Base-by-base conservation (phyloP, 1,140 invertebrate genomes). In the Formica exsecta region DNA sequence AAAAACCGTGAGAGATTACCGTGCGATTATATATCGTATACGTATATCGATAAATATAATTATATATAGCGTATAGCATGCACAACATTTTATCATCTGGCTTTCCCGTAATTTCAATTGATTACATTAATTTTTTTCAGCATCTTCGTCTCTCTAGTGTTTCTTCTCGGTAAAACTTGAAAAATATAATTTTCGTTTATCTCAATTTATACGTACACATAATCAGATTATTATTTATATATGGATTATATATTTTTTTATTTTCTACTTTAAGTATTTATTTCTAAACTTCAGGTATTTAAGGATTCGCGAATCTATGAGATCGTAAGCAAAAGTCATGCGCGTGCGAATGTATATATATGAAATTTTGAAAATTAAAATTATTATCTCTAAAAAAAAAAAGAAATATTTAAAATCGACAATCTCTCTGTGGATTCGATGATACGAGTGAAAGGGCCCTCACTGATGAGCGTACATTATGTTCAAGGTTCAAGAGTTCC, bases 21-120 rank as follows among this genome's bases (percentile, higher is more conserved):
- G 7, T 22, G 6, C 36, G 57, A 70, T 70, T 48, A 57, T 80
- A 57, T 80, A 51, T 51, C 16, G 25, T 29, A 41, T 65, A 44
- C 22, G n/a, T 41, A 11, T 11, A 29, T 77, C 11, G 48, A 22
- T 32, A 76, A 76, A 9, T 25, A 38, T 41, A 41, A 59, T 70
- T 9, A 68, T 22, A 68, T 22, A 36, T 70, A 41, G 8, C 22
- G 13, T 22, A 19, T 57, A 51, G 29, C 7, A 44, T 7, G 19
- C 41, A 13, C 16, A 29, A 65, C 41, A 16, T 66, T 68, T 79
- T 79, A 38, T 57, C 3, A 2, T 25, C 32, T n/a, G 19, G 22
- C 36, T 76, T 76, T 76, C 36, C 38, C 36, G 11, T 44, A 8
- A n/a, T 5, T 62, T 44, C 16, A 74, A 74, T 38, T 38, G 38